These are phyloP conservation scores for Gymnobelideus leadbeateri DNA, from an alignment of 2,113 vertebrate species.

Conservation along the genomic window DNA sequence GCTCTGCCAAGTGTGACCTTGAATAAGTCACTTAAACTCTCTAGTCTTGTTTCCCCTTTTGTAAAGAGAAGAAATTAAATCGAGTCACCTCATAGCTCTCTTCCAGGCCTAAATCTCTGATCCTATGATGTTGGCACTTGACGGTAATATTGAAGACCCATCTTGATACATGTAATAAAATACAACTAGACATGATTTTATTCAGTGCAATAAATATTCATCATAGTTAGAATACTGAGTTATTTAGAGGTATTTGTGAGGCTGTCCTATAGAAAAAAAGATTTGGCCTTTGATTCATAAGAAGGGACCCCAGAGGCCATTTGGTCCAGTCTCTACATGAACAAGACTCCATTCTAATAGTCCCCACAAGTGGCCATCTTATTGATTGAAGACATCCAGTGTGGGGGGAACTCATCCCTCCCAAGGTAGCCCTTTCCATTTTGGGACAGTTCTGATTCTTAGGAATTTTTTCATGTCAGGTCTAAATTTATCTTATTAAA, in stretches of 20 bases:
- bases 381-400: background rate
- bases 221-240: background rate
- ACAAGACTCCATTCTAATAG: background rate
- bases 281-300: background rate
- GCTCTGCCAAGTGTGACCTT: background rate
- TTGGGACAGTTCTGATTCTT: background rate
- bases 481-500: background rate
- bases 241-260: background rate
- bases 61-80: too few species aligned
- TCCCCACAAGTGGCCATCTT: background rate
- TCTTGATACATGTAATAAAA: background rate
- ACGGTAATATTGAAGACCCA: background rate
- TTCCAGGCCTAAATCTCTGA: too few species aligned
- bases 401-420: background rate
- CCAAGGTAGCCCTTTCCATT: background rate
- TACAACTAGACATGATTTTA: background rate
- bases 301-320: background rate
- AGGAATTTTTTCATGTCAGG: background rate
- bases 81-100: too few species aligned
- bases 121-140: too few species aligned
- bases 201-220: background rate
- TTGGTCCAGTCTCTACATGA: background rate
- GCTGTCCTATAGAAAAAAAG: background rate
- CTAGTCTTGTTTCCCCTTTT: too few species aligned
- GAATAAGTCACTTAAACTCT: background rate